Base-by-base conservation (phyloP, 2,113 vertebrate species). In the Dicerorhinus sumatrensis region DNA sequence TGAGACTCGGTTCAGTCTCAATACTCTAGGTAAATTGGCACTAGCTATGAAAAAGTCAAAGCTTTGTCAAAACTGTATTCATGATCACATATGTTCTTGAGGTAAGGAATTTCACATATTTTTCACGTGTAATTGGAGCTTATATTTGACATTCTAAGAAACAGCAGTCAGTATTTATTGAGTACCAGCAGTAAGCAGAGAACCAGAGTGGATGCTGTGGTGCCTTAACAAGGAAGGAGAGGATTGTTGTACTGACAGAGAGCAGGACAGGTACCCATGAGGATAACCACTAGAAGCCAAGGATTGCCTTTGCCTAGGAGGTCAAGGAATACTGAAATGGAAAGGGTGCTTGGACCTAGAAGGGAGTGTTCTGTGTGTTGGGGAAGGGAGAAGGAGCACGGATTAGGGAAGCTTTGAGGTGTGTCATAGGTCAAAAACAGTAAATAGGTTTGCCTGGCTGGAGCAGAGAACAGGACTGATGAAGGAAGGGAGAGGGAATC, bases 81-180 rank as follows among this genome's bases (percentile, higher is more conserved):
- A 17, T 21, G 33, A 88, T 93, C 65, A n/a, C 33, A 5, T 69
- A 12, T 39, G 70, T 87, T 96, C 42, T 95, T 92, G 75, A 96
- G 54, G 23, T 89, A 75, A 89, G 69, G 17, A 54, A 60, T 69
- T 97, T 77, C 8, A 46, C 1, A 18, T 92, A 20, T 63, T 63
- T 87, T 94, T 60, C 25, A 25, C 7, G 6, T 81, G 9, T 88
- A 48, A 27, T 62, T 86, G 56, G 51, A 92, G 36, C 56, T 96
- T 62, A 65, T 85, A 3, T 94, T 83, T 94, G 93, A 76, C 33
- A 39, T 92, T 91, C 39, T 86, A 18, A 87, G 70, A 92, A 83
- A 73, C 8, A 69, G 39, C 67, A 33, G 31, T 79, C 79, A 46
- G 5, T 93, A 33, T 89, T 91, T 79, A 67, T 86, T 84, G 69